Conservation (phyloP, 2,888 invertebrate genomes). For the Seladonia tumulorum region DNA sequence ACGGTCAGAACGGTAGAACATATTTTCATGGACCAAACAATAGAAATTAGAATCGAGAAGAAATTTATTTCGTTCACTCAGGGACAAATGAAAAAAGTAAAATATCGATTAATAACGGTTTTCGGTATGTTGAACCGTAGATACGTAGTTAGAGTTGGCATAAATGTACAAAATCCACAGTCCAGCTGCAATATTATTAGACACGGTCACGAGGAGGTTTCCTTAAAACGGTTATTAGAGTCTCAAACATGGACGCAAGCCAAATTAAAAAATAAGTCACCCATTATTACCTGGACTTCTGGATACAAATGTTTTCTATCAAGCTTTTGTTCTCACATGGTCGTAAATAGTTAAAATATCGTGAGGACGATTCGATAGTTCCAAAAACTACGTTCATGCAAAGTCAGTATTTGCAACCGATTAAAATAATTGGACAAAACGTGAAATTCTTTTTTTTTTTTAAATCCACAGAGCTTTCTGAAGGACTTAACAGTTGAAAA, state of each 20-base stretch:
- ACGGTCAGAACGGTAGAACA: not conserved
- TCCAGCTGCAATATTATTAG: not conserved
- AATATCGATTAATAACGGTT: not conserved
- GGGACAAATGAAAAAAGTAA: not conserved
- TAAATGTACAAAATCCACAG: not conserved
- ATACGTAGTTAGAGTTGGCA: not conserved
- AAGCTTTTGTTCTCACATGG: not conserved
- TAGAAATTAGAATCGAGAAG: not conserved
- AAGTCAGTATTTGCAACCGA: not conserved
- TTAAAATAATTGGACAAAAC: not conserved
- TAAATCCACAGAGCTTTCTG: not conserved
- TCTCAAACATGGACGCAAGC: not conserved
- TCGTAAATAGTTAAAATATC: not conserved
- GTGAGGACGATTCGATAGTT: not conserved
- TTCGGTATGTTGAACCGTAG: not conserved
- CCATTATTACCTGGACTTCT: not conserved
- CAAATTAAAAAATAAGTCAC: slow-evolving; percentile 6
- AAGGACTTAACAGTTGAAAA: not conserved
- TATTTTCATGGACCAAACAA: no score
- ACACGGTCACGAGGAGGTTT: not conserved
- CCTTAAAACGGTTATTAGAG: no score
- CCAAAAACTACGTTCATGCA: not conserved
- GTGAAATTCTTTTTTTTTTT: not conserved
- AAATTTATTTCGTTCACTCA: not conserved
- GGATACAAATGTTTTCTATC: not conserved